Conservation (phyloP, 2,797 vertebrate species). For the Pseudomugil tenellus region DNA sequence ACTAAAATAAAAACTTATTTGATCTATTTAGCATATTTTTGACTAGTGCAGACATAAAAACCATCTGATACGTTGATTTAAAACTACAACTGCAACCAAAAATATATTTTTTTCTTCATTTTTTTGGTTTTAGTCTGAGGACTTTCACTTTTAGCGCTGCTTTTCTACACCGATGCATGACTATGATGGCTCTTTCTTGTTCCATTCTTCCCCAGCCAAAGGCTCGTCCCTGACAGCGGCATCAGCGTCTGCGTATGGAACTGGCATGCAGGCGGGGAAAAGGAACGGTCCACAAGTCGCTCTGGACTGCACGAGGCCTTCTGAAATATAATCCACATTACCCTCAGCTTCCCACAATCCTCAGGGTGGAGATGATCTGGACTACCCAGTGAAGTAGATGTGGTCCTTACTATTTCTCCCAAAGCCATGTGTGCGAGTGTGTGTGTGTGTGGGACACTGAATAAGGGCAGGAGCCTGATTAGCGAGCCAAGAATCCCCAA, state of each 20-base stretch:
- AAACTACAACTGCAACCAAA: too few species aligned
- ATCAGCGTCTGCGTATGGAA: constrained; percentile 81
- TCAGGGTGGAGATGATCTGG: constrained; percentile 94
- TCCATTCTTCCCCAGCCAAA: constrained; percentile 87
- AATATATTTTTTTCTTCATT: too few species aligned
- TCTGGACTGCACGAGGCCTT: constrained; percentile 94
- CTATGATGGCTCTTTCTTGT: constrained; percentile 7
- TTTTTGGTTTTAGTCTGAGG: too few species aligned
- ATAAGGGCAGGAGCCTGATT: constrained; percentile 44
- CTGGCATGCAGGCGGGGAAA: constrained; percentile 82
- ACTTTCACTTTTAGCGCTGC: too few species aligned
- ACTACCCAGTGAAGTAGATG: constrained; percentile 87
- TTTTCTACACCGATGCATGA: background rate
- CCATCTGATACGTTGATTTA: background rate
- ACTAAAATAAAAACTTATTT: background rate
- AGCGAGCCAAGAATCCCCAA: constrained; percentile 50
- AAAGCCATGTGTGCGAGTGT: constrained; percentile 88
- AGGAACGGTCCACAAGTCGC: constrained; percentile 82
- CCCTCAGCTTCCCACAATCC: constrained; percentile 94
- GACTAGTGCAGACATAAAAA: background rate
- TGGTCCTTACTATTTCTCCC: constrained; percentile 83
- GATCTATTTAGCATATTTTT: background rate
- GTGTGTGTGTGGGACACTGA: constrained; percentile 48
- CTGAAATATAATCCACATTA: constrained; percentile 83
- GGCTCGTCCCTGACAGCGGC: constrained; percentile 94